Evolutionary conservation across 2,113 vertebrate genomes (phyloP).

Genomic region (Lepus europaeus): DNA sequence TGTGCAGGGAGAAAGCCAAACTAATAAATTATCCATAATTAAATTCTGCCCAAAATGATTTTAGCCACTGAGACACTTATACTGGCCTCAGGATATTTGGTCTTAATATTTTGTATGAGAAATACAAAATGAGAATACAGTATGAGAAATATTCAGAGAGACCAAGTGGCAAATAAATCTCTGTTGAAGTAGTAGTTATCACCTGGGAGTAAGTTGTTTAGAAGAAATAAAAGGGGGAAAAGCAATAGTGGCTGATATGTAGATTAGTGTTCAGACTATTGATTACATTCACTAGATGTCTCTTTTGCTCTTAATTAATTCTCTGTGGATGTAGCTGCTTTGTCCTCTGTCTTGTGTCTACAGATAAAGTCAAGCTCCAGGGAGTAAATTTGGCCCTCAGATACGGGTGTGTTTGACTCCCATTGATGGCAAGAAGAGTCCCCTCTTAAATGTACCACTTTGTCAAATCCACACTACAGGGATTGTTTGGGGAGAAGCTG

Average conservation of each 20-base stretch:
- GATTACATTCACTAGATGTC: slow-evolving; percentile 63
- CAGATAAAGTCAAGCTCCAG: slow-evolving; percentile 81
- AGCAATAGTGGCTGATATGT: background rate
- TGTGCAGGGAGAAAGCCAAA: slow-evolving; percentile 54
- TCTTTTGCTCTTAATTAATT: slow-evolving; percentile 76
- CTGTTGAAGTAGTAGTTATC: background rate
- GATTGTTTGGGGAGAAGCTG: slow-evolving; percentile 77
- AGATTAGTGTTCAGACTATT: slow-evolving; percentile 52
- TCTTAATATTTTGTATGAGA: background rate
- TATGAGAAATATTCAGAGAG: background rate
- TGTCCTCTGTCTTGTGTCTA: slow-evolving; percentile 77
- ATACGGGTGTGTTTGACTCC: slow-evolving; percentile 50
- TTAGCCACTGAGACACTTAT: slow-evolving; percentile 42
- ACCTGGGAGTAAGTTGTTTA: background rate
- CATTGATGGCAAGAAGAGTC: slow-evolving; percentile 74
- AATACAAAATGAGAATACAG: background rate
- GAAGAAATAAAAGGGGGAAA: background rate
- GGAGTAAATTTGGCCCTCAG: slow-evolving; percentile 76
- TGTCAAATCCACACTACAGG: slow-evolving; percentile 81
- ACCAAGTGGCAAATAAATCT: slow-evolving; percentile 14
- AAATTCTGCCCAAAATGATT: background rate
- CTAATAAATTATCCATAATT: background rate
- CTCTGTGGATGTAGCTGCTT: slow-evolving; percentile 67
- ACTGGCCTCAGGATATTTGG: background rate
- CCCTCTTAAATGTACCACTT: slow-evolving; percentile 82